Base-by-base conservation (phyloP, 2,113 vertebrate species). In the Spea multiplicata region DNA sequence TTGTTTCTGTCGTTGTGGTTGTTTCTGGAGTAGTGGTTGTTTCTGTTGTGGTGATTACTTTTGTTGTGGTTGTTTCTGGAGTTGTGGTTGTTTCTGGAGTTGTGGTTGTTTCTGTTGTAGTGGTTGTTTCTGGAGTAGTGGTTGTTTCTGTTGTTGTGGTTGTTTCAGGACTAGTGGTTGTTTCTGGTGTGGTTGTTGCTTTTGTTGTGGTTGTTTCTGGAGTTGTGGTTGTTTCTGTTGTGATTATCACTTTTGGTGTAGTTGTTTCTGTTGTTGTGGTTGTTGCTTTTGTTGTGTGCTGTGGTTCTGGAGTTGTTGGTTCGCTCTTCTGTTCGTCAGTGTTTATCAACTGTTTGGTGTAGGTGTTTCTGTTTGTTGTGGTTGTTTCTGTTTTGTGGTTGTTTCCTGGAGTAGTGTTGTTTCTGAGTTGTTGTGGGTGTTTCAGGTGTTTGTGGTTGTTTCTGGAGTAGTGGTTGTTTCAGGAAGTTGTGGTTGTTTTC, bases 401-500 rank as follows among this genome's bases (percentile, higher is more conserved):
- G 16, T 14, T 44, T 77, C 74, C n/a, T 53, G 83, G n/a, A n/a
- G n/a, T 17, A 0, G 13, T 70, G 17, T 14, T 46, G 65, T 77
- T 8, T 67, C 8, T 0, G 0, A n/a, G n/a, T 0, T 0, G 64
- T 8, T 8, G 44, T 78, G 0, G 4, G 48, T 14, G 5, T 12
- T 2, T 1, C 73, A 13, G 46, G 82, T 3, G 68, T 74, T 61
- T 16, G 55, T 52, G 55, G 74, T 71, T 16, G 68, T 50, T 12
- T 45, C 49, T 0, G 46, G 13, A 7, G 3, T 13, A 0, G 3
- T 16, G 1, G 44, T 0, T 49, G 78, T 14, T 6, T 30, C 0
- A 50, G 2, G 12, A 0, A 5, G 3, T 17, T 49, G 59, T 64
- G 0, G 8, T 70, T 57, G 17, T 3, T 0, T 59, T 3, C 3